phyloP scores from a whole-genome alignment of 1,140 invertebrate genomes.

The Epicauta chinensis region DNA sequence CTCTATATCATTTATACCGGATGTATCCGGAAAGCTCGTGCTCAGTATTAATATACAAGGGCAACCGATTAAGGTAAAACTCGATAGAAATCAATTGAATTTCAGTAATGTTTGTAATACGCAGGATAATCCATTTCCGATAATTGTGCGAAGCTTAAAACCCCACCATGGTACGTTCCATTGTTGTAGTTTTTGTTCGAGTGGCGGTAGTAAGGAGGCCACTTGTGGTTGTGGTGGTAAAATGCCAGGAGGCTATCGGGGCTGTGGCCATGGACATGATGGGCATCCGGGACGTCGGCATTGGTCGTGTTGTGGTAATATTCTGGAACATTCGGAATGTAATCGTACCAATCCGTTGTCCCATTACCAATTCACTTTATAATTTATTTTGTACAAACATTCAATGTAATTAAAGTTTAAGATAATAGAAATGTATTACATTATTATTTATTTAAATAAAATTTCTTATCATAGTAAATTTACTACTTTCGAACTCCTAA shows the following conservation, averaged over 20 bases:
- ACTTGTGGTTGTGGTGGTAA: slow-evolving; percentile 62
- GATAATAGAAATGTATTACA: too few relatives aligned
- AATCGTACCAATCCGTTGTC: slow-evolving; percentile 35
- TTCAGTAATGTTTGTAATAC: slow-evolving; percentile 11
- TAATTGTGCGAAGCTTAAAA: slow-evolving; percentile 48
- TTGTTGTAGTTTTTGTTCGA: slow-evolving; percentile 76
- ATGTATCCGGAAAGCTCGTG: slow-evolving; percentile 51
- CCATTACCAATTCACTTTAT: slow-evolving; percentile 52
- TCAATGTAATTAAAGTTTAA: too few relatives aligned
- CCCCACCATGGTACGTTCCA: slow-evolving; percentile 66
- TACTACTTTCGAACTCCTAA: too few relatives aligned
- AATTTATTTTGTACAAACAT: slow-evolving; percentile 12
- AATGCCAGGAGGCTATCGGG: slow-evolving; percentile 69
- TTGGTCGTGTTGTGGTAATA: slow-evolving; percentile 74
- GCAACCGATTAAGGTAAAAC: slow-evolving; percentile 52
- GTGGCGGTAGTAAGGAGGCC: slow-evolving; percentile 60
- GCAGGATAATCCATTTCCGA: slow-evolving; percentile 55
- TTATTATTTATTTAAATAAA: too few relatives aligned
- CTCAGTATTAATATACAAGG: slow-evolving; percentile 55
- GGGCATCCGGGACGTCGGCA: slow-evolving; percentile 69
- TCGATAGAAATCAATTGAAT: neutral
- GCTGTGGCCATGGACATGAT: slow-evolving; percentile 71
- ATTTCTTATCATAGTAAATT: too few relatives aligned
- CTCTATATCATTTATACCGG: slow-evolving; percentile 50
- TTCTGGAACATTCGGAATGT: slow-evolving; percentile 53